Evolutionary conservation across 2,888 invertebrate genomes (phyloP), one percentile per base, ranked within the genome.

Genomic region (Pristionchus fissidentatus): DNA sequence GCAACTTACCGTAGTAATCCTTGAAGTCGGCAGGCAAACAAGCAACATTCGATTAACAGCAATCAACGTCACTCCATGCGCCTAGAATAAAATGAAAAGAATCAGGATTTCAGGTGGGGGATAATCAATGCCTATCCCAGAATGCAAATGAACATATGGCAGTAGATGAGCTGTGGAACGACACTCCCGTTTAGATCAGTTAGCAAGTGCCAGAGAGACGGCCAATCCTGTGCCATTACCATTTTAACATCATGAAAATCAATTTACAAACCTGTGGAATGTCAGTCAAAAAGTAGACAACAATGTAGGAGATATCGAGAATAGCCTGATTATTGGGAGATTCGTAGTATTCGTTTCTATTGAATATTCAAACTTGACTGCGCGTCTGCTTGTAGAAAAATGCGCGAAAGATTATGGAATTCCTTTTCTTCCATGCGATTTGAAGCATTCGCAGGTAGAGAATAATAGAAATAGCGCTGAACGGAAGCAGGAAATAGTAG

Each of bases 311-410:
- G 13, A 70, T 41, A 41, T 70, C 70, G 26, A 70, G 70, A 43
- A 70, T 26, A 0, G 70, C 70, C 70, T 70, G 70, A 70, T 10
- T 38, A 5, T 62, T 7, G 15, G 1, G 22, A 8, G 26, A 13
- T 43, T 70, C 15, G 10, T 4, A 1, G 1, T 1, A 41, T n/a
- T 15, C 0, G n/a, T 15, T 35, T 13, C 38, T 38, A 35, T 10
- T 62, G 55, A 15, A 62, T 62, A 15, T 10, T n/a, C 29, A 7
- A n/a, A 70, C 70, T 26, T 70, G 70, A 13, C 70, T 70, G 7
- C 70, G 41, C 5, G 41, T 26, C 26, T 70, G 70, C 41, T 43
- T 70, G 41, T n/a, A 70, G 41, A 70, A 70, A 41, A 70, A 70
- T 0, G 70, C 8, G 8, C 13, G 38, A 41, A 70, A 70, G 8